Conservation (phyloP, 2,888 invertebrate species). For the Philaethria dido region DNA sequence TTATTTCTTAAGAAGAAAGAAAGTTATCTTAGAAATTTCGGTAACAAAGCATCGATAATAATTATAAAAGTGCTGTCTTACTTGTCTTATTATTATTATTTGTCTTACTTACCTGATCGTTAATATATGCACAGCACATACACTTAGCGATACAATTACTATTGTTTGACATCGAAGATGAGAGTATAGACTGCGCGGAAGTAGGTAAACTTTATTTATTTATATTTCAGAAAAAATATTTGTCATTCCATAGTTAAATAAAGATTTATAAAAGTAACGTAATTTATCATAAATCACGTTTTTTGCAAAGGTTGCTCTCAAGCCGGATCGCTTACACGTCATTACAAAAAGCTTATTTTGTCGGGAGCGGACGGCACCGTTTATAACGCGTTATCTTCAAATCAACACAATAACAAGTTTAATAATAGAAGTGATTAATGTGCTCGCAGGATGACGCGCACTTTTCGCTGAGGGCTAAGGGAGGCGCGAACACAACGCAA, state of each 20-base stretch:
- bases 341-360: slow-evolving; percentile 81
- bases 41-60: too few species aligned
- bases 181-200: too few species aligned
- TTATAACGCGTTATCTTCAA: slow-evolving; percentile 82
- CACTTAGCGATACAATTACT: neutral
- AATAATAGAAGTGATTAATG: slow-evolving; percentile 83
- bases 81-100: neutral
- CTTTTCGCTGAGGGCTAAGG: slow-evolving; percentile 66
- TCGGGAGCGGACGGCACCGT: slow-evolving; percentile 80
- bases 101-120: neutral
- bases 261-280: slow-evolving; percentile 57
- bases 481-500: slow-evolving; percentile 68
- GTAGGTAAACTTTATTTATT: neutral
- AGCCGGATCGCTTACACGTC: slow-evolving; percentile 72
- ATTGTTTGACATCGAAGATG: neutral
- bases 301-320: slow-evolving; percentile 60
- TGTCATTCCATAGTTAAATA: slow-evolving; percentile 46
- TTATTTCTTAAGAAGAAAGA: too few species aligned
- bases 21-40: too few species aligned
- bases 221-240: slow-evolving; percentile 4
- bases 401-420: slow-evolving; percentile 83
- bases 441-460: slow-evolving; percentile 80
- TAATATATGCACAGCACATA: neutral
- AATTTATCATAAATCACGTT: slow-evolving; percentile 70
- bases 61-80: too few species aligned